phyloP scores from a whole-genome alignment of 2,113 vertebrate genomes.

The Cervus canadensis region DNA sequence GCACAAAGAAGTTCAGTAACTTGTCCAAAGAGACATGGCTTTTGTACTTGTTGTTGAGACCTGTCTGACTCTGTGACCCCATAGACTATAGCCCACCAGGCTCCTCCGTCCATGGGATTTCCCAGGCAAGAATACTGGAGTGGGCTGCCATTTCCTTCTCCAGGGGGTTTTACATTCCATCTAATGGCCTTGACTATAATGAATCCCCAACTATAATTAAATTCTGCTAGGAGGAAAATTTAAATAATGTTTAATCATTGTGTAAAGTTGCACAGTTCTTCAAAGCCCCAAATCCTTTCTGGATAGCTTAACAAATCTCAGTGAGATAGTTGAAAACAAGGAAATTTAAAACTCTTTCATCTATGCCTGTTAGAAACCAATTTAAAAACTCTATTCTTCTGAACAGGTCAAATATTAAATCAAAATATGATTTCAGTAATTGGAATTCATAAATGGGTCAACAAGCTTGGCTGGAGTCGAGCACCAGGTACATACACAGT shows the following conservation, averaged over 20 bases:
- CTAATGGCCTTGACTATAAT: background rate
- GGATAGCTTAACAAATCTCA: background rate
- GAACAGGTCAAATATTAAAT: conserved; percentile 12
- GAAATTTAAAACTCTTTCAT: background rate
- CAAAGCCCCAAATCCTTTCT: background rate
- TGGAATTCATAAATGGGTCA: conserved; percentile 11
- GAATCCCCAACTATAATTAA: background rate
- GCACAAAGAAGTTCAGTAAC: background rate
- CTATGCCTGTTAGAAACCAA: background rate
- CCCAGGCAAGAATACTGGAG: background rate
- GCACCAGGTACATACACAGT: background rate
- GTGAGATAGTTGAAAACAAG: background rate
- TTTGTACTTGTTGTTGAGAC: background rate
- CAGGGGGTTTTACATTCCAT: background rate
- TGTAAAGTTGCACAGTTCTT: background rate
- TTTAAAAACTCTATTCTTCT: background rate
- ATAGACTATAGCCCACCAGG: background rate
- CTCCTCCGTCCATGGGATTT: background rate
- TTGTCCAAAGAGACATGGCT: background rate
- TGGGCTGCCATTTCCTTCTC: background rate
- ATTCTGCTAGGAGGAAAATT: background rate
- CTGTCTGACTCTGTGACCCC: background rate
- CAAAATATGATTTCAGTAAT: conserved; percentile 22
- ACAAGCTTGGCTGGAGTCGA: background rate
- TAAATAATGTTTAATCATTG: background rate